A percentile compares a stretch with the other conserved stretches of the same genome.
These are phyloP conservation scores for Sebastes reedi DNA, from an alignment of 2,797 vertebrate genomes.

Conservation along the genomic window DNA sequence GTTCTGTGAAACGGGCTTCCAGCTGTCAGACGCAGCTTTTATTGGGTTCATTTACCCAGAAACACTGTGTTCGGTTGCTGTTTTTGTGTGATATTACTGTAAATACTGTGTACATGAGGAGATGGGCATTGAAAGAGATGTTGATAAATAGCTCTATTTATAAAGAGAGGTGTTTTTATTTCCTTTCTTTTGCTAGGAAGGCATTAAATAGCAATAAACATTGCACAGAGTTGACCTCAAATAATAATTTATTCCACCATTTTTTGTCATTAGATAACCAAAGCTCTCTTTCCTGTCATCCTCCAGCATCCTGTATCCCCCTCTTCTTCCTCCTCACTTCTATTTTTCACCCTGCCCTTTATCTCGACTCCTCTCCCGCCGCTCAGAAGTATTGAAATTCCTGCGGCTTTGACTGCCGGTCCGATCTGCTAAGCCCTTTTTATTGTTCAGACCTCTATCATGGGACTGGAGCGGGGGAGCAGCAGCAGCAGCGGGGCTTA, in stretches of 20 bases:
- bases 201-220: constrained; percentile 75
- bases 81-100: constrained; percentile 55
- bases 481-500: constrained; percentile 18
- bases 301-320: neutral
- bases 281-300: constrained; percentile 15
- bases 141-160: constrained; percentile 54
- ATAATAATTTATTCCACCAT: constrained; percentile 4
- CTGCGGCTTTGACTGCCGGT: constrained; percentile 37
- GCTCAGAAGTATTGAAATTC: constrained; percentile 74
- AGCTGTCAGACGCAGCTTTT: constrained; percentile 49
- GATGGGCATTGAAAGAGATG: constrained; percentile 19
- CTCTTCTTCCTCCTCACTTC: neutral
- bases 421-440: constrained; percentile 56
- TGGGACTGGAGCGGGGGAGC: constrained; percentile 22
- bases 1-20: constrained; percentile 72
- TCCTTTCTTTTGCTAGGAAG: constrained; percentile 50
- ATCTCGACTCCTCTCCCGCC: constrained; percentile 45
- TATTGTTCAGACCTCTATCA: constrained; percentile 37
- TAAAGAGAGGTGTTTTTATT: constrained; percentile 39
- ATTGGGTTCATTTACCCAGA: constrained; percentile 41
- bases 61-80: constrained; percentile 63
- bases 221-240: constrained; percentile 72
- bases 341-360: neutral
- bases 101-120: constrained; percentile 59
- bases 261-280: constrained; percentile 16